Evolutionary conservation across 2,888 invertebrate genomes (phyloP).

Genomic region (Diaperis boleti): DNA sequence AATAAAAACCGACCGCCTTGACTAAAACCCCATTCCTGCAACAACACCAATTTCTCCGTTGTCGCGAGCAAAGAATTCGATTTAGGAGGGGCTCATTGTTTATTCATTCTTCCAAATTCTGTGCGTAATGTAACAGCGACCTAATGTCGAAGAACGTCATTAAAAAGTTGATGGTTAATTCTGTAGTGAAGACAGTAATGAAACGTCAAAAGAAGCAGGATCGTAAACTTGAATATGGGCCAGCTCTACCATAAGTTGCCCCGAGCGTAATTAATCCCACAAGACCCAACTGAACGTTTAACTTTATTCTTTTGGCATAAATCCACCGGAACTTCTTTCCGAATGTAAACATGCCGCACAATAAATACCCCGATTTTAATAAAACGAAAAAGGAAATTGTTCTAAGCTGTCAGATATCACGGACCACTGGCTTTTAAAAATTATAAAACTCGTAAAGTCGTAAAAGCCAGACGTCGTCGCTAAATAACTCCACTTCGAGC

Average conservation of each 20-base stretch:
- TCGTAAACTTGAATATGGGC: constrained; percentile 20
- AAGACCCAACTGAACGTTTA: neutral
- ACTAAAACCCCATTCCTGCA: constrained; percentile 45
- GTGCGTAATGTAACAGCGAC: too few relatives aligned
- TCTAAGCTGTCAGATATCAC: constrained; percentile 20
- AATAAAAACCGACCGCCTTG: constrained; percentile 49
- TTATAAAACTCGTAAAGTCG: constrained; percentile 17
- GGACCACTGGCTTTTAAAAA: constrained; percentile 21
- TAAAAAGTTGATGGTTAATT: too few relatives aligned
- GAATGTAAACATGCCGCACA: constrained; percentile 21
- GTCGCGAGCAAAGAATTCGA: too few relatives aligned
- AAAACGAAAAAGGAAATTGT: constrained; percentile 28
- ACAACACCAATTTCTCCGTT: constrained; percentile 12
- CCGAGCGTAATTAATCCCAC: neutral
- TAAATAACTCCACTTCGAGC: constrained; percentile 5
- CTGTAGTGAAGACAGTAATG: too few relatives aligned
- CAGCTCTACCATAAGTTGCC: neutral
- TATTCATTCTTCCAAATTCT: too few relatives aligned
- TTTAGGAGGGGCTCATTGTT: too few relatives aligned
- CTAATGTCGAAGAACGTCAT: too few relatives aligned
- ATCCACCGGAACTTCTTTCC: constrained; percentile 7
- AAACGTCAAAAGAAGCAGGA: too few relatives aligned
- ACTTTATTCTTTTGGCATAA: neutral
- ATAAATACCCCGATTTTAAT: constrained; percentile 6
- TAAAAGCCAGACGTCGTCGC: constrained; percentile 17